Evolutionary conservation across 2,888 invertebrate species (phyloP).

Genomic region (Steinernema scapterisci): DNA sequence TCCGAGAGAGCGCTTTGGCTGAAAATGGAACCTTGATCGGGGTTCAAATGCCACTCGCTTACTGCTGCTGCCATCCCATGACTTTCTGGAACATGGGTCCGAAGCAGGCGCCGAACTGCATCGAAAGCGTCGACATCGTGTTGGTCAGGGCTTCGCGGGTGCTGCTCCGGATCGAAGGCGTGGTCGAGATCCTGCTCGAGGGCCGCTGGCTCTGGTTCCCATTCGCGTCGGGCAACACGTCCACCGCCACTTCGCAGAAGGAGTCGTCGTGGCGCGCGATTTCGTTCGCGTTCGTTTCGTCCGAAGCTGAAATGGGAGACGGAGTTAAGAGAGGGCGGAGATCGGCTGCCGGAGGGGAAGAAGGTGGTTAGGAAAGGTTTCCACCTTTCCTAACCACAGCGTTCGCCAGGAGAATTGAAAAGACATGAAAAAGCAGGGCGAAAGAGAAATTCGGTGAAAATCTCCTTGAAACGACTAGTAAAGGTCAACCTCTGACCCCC

Average conservation of each 20-base stretch:
- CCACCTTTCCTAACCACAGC: no score
- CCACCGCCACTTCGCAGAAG: slow-evolving; percentile 23
- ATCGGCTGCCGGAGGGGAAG: not conserved
- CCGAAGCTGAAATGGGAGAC: not conserved
- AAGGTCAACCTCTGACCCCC: no score
- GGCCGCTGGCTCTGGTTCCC: not conserved
- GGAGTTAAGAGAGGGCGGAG: not conserved
- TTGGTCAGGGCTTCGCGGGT: not conserved
- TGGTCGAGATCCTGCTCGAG: not conserved
- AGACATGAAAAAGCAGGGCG: no score
- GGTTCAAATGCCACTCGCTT: not conserved
- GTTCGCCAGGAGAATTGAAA: no score
- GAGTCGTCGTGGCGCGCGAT: slow-evolving; percentile 18
- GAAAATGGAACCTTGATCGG: not conserved
- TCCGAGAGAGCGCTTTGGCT: slow-evolving; percentile 13
- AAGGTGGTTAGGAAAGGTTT: not conserved
- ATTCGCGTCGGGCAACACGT: not conserved
- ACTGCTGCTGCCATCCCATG: slow-evolving; percentile 5
- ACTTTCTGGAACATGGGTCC: not conserved
- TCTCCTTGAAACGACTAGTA: no score
- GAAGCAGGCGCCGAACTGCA: not conserved
- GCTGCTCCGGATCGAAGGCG: slow-evolving; percentile 2
- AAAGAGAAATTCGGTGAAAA: no score
- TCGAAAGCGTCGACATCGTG: not conserved
- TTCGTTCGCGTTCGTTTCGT: slow-evolving; percentile 18